Base-by-base conservation (phyloP, 1,140 invertebrate species). In the Stenopsyche tienmushanensis region DNA sequence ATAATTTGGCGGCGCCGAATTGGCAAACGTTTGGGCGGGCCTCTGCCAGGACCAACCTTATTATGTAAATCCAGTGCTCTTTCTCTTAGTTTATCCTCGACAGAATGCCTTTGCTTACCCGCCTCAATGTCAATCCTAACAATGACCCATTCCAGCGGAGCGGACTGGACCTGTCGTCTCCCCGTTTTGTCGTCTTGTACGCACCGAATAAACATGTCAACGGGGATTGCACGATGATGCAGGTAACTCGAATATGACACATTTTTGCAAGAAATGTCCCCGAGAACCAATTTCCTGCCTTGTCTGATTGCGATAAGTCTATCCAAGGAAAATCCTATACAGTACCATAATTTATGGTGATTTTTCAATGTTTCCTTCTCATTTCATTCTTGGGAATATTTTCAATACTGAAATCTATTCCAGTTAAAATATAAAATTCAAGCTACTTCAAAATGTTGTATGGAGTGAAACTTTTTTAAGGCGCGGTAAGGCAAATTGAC, bases 191-290 rank as follows among this genome's bases (percentile, higher is more conserved):
- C 44, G 3, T 7, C 44, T 8, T 18, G 44, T 47, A 18, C 17
- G 44, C 17, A 15, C 5, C 10, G 17, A 47, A 47, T 47, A 47
- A 47, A 47, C 44, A 47, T 47, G 44, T 47, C 44, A 47, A 47
- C 44, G 7, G 10, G 17, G 5, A 20, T 47, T 47, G 44, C 44
- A 47, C 44, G 44, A 7, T 47, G 44, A 47, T 47, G 44, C 44
- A 47, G 44, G 44, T 47, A 47, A 34, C 29, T 5, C 5, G 5
- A 13, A 34, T 34, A 34, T 34, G 29, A 34, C 5, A 34, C 13
- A 34, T 34, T 34, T 34, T 34, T 13, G n/a, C 29, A 34, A 7
- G 29, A 34, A 34, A 34, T 34, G n/a, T n/a, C n/a, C n/a, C n/a
- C n/a, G n/a, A n/a, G n/a, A n/a, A n/a, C n/a, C n/a, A n/a, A n/a